Evolutionary conservation across 2,797 vertebrate species (phyloP).

Genomic region (Diplodus puntazzo): DNA sequence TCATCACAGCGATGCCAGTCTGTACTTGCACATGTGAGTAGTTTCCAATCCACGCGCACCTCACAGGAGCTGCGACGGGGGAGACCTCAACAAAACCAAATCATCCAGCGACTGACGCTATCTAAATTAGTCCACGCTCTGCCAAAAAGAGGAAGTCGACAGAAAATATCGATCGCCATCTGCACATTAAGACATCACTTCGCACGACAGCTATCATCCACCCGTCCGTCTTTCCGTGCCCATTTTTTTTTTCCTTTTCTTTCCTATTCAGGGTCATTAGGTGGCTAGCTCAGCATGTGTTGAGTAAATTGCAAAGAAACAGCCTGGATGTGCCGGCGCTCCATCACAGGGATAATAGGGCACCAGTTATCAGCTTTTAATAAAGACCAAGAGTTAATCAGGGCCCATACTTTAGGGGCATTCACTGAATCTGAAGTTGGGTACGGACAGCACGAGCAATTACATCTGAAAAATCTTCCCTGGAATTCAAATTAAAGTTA

Average conservation of each 20-base stretch:
- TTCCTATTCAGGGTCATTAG: constrained; percentile 12
- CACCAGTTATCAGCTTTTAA: constrained; percentile 19
- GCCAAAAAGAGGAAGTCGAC: constrained; percentile 13
- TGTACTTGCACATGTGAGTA: constrained; percentile 2
- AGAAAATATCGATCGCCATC: constrained; percentile 34
- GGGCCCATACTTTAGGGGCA: neutral
- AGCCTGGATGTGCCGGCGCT: neutral
- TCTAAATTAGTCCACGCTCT: constrained; percentile 23
- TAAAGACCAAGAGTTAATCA: constrained; percentile 22
- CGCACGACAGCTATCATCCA: constrained; percentile 5
- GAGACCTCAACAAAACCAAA: neutral
- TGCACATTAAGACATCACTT: constrained; percentile 12
- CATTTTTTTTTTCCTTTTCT: neutral
- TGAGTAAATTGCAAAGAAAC: constrained; percentile 1
- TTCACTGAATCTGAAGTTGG: neutral
- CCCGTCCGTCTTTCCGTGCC: neutral
- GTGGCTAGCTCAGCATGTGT: neutral
- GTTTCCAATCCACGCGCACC: constrained; percentile 4
- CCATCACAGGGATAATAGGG: constrained; percentile 14
- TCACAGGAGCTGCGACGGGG: neutral
- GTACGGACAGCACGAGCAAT: neutral
- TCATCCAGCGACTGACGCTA: constrained; percentile 10
- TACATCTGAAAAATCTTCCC: neutral
- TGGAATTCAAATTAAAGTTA: neutral
- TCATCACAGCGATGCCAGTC: constrained; percentile 14